Percentiles rank a stretch among this genome's conserved stretches.
These are phyloP conservation scores for Delphinapterus leucas DNA, from an alignment of 2,113 vertebrate species.

Conservation along the genomic window DNA sequence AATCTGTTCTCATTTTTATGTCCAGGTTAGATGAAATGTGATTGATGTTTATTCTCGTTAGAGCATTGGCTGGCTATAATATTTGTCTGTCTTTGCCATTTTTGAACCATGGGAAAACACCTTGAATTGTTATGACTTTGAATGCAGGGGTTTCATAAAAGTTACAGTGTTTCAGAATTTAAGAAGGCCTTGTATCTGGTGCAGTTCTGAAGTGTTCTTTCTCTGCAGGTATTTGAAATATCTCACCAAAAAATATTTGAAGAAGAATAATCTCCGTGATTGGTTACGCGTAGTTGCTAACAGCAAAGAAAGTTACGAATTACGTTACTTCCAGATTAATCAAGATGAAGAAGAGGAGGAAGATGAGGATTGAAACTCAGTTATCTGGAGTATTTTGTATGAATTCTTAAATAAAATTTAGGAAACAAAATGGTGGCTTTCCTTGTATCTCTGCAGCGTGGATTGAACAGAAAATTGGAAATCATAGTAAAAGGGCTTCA, in stretches of 20 bases:
- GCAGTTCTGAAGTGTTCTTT: constrained; percentile 33
- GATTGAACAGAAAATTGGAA: background rate
- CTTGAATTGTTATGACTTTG: background rate
- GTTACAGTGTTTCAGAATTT: background rate
- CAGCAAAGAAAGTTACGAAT: constrained; percentile 96
- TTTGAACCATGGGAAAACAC: background rate
- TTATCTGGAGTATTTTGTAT: constrained; percentile 79
- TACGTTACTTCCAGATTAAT: constrained; percentile 99
- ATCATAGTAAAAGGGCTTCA: background rate
- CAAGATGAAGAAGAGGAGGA: constrained; percentile 96
- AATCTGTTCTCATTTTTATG: background rate
- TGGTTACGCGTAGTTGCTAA: constrained; percentile 96
- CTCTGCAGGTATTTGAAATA: constrained; percentile 94
- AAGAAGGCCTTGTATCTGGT: background rate
- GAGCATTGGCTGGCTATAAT: rapidly evolving
- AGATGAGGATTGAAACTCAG: constrained; percentile 91
- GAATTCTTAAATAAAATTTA: constrained; percentile 83
- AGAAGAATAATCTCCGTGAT: constrained; percentile 96
- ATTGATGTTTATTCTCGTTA: background rate
- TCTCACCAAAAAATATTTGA: constrained; percentile 98
- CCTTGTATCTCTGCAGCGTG: constrained; percentile 64
- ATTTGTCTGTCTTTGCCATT: background rate
- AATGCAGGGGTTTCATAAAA: background rate
- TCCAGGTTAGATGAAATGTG: background rate
- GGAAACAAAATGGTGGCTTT: constrained; percentile 66